A percentile compares a stretch with the other conserved stretches of the same genome.
Conservation (phyloP, 2,797 vertebrate species). For the Sardinella longiceps region DNA sequence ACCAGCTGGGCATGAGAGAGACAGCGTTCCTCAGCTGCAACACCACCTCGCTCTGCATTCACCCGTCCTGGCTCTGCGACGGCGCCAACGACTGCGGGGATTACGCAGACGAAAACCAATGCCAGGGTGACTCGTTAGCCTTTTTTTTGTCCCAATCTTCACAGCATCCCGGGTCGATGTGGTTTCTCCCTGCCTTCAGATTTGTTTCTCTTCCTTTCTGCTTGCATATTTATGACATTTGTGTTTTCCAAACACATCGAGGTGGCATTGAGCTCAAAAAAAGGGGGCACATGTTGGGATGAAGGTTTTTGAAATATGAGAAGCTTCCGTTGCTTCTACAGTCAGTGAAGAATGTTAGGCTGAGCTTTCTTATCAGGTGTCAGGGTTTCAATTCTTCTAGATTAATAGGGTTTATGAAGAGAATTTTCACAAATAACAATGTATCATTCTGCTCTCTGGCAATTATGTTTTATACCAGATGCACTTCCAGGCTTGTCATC, state of each 20-base stretch:
- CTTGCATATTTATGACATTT: background rate
- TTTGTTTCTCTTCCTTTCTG: background rate
- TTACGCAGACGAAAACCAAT: slow-evolving; percentile 91
- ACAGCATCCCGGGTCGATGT: background rate
- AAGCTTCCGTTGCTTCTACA: background rate
- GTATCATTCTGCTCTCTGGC: background rate
- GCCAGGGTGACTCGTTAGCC: slow-evolving; percentile 72
- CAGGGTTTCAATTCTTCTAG: background rate
- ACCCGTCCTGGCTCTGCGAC: slow-evolving; percentile 94
- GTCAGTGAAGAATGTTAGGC: background rate
- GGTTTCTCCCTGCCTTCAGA: background rate
- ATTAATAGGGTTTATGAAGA: background rate
- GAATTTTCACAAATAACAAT: background rate
- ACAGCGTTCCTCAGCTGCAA: slow-evolving; percentile 91
- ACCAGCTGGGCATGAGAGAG: slow-evolving; percentile 90
- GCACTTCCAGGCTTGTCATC: background rate
- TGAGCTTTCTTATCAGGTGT: background rate
- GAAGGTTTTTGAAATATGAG: background rate
- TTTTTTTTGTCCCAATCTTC: background rate
- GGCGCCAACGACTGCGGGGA: slow-evolving; percentile 96
- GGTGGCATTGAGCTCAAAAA: slow-evolving; percentile 15
- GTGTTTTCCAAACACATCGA: slow-evolving; percentile 23
- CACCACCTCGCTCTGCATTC: slow-evolving; percentile 93
- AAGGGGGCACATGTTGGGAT: background rate
- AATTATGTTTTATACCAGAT: background rate